These are phyloP conservation scores for Hoplostethus atlanticus DNA, from an alignment of 2,797 vertebrate genomes.

Conservation along the genomic window DNA sequence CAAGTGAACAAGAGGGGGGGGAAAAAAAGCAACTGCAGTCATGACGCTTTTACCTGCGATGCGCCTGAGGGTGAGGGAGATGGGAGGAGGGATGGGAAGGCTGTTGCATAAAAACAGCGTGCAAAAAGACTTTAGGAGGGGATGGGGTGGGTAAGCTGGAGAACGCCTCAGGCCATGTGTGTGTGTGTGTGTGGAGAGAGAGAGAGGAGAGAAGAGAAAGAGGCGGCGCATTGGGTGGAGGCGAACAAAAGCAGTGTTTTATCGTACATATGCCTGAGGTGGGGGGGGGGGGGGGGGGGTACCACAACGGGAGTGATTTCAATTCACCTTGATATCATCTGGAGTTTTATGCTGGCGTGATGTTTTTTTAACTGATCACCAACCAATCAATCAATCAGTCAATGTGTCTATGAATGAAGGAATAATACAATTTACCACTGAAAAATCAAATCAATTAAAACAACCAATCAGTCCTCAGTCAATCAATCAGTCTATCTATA, in stretches of 20 bases:
- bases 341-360: background rate
- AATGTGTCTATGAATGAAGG: too few species aligned
- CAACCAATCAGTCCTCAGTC: too few species aligned
- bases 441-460: too few species aligned
- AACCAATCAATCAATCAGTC: too few species aligned
- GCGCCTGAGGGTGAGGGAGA: constrained; percentile 84
- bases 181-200: constrained; percentile 51
- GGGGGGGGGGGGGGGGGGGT: background rate
- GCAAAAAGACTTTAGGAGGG: constrained; percentile 67
- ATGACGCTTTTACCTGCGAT: constrained; percentile 87
- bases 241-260: constrained; percentile 19
- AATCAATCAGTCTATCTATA: too few species aligned
- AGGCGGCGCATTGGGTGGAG: constrained; percentile 19
- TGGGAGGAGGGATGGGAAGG: constrained; percentile 52
- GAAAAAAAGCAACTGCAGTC: background rate
- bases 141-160: constrained; percentile 62
- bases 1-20: constrained; percentile 38
- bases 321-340: background rate
- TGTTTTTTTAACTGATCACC: too few species aligned
- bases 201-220: constrained; percentile 30
- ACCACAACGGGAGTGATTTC: background rate
- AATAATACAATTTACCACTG: too few species aligned
- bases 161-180: constrained; percentile 44
- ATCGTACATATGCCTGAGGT: constrained; percentile 23
- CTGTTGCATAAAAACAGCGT: constrained; percentile 66